Percentiles rank a stretch among this genome's conserved stretches.
These are phyloP conservation scores for Fragum fragum DNA, from an alignment of 2,888 invertebrate genomes.

Conservation along the genomic window DNA sequence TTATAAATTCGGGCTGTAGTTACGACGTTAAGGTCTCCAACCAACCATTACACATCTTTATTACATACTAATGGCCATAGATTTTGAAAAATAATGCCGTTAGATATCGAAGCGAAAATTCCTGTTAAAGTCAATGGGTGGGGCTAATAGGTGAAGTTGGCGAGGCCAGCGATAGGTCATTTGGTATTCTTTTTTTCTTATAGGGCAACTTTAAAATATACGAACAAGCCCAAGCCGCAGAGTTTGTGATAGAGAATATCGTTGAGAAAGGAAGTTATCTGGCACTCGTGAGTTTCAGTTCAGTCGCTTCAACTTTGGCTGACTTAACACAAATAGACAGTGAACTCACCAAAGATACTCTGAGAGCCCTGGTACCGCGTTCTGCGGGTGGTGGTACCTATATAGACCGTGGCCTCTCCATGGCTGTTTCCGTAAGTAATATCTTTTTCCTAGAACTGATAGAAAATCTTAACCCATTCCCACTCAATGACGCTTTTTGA, in stretches of 20 bases:
- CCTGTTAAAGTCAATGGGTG: too few species aligned
- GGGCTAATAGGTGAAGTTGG: too few species aligned
- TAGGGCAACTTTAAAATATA: conserved; percentile 2
- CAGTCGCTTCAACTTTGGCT: background rate
- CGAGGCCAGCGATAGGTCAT: too few species aligned
- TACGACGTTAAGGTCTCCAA: too few species aligned
- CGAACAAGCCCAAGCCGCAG: conserved; percentile 14
- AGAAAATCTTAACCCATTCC: too few species aligned
- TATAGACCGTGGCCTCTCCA: background rate
- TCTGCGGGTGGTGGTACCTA: background rate
- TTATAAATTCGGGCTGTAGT: too few species aligned
- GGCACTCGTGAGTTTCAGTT: conserved; percentile 14
- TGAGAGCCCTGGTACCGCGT: conserved; percentile 5
- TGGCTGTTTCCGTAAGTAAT: background rate
- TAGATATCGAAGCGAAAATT: too few species aligned
- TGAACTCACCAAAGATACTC: background rate
- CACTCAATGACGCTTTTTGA: too few species aligned
- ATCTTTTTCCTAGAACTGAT: too few species aligned
- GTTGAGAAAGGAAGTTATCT: conserved; percentile 28
- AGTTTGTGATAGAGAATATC: conserved; percentile 6
- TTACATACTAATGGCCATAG: background rate
- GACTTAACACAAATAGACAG: conserved; percentile 22
- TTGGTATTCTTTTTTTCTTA: background rate
- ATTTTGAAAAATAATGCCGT: too few species aligned
- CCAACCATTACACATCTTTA: background rate